A percentile compares a stretch with the other conserved stretches of the same genome.
These are phyloP conservation scores for Adineta ricciae DNA, from an alignment of 2,888 invertebrate species.

Conservation along the genomic window DNA sequence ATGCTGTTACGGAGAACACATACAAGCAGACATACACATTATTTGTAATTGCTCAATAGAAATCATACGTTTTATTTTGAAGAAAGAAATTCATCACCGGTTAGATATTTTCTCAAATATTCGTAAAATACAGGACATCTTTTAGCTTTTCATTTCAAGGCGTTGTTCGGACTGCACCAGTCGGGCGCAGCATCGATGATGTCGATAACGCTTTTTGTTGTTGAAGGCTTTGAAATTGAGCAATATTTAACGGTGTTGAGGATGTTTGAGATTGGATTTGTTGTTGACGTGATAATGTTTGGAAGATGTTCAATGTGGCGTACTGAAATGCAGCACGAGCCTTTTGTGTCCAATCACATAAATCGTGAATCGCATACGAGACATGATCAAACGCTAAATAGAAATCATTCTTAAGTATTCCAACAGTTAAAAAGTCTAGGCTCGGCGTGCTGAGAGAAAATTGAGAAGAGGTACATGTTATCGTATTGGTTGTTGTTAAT, in stretches of 20 bases:
- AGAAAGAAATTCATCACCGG: not conserved
- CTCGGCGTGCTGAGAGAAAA: no score
- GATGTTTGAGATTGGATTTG: not conserved
- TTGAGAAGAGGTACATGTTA: no score
- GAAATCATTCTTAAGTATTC: no score
- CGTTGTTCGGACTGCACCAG: not conserved
- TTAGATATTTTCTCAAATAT: no score
- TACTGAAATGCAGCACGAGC: conserved; percentile 18
- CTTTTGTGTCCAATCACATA: not conserved
- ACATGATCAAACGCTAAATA: not conserved
- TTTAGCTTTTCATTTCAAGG: not conserved
- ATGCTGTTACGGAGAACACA: not conserved
- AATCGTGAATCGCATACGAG: not conserved
- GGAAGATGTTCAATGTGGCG: conserved; percentile 7
- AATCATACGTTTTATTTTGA: not conserved
- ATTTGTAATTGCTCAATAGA: not conserved
- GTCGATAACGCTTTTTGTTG: not conserved
- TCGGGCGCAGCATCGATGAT: not conserved
- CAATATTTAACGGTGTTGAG: not conserved
- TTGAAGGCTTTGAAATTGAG: not conserved
- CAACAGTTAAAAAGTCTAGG: no score
- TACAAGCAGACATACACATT: not conserved
- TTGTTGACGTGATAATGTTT: not conserved
- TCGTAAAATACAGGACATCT: no score
- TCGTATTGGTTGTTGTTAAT: no score